Evolutionary conservation across 2,797 vertebrate species (phyloP).

Genomic region (Epinephelus awoara): DNA sequence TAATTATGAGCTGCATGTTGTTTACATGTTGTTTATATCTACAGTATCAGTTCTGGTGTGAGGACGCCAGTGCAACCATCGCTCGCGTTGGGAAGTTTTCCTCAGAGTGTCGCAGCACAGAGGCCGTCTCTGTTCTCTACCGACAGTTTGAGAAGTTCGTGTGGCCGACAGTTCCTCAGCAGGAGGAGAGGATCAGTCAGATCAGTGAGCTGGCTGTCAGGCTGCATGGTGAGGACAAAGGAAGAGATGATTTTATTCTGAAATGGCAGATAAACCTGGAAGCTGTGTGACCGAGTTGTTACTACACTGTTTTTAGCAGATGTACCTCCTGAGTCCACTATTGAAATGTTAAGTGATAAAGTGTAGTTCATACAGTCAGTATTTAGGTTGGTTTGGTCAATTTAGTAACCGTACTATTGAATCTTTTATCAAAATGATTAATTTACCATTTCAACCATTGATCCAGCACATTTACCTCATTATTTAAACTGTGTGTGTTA

Average conservation of each 20-base stretch:
- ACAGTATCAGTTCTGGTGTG: constrained; percentile 94
- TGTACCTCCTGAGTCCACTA: too few species aligned
- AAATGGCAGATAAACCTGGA: neutral
- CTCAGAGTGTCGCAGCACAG: constrained; percentile 88
- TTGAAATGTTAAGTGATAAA: too few species aligned
- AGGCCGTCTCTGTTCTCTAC: constrained; percentile 88
- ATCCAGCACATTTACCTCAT: too few species aligned
- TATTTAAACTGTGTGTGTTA: constrained; percentile 15
- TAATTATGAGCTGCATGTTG: too few species aligned
- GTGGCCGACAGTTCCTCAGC: constrained; percentile 89
- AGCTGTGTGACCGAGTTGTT: neutral
- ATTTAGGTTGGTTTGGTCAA: too few species aligned
- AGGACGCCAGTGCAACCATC: constrained; percentile 92
- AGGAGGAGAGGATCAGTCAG: constrained; percentile 91
- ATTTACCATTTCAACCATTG: too few species aligned
- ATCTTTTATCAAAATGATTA: too few species aligned
- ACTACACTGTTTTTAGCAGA: too few species aligned
- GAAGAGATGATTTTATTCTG: neutral
- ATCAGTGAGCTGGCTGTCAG: constrained; percentile 87
- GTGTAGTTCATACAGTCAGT: too few species aligned
- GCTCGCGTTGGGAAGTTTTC: constrained; percentile 91
- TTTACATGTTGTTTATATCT: too few species aligned
- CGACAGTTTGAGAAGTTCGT: constrained; percentile 94
- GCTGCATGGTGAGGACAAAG: constrained; percentile 87
- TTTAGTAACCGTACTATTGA: too few species aligned